These are phyloP conservation scores for Cosmia pyralina DNA, from an alignment of 2,888 invertebrate species.

Conservation along the genomic window DNA sequence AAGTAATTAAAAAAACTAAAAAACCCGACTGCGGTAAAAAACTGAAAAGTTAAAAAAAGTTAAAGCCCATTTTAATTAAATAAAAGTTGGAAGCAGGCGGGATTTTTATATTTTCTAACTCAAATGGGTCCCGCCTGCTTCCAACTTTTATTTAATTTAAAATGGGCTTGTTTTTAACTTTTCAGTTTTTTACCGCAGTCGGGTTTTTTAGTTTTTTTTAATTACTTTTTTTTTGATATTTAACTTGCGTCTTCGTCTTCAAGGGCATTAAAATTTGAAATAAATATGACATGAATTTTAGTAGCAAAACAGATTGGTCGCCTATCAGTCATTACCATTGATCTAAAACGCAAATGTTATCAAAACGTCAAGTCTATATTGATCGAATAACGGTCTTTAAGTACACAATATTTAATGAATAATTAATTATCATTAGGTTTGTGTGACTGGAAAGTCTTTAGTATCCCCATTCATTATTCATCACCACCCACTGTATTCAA, in stretches of 20 bases:
- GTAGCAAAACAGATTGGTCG: background rate
- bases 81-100: too few relatives aligned
- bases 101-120: too few relatives aligned
- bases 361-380: background rate
- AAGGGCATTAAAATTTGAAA: conserved; percentile 4
- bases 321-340: background rate
- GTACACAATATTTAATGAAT: background rate
- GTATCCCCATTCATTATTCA: background rate
- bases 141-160: too few relatives aligned
- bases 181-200: too few relatives aligned
- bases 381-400: background rate
- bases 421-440: background rate
- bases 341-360: background rate
- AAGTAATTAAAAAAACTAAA: too few relatives aligned
- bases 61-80: too few relatives aligned
- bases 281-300: background rate
- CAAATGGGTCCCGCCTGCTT: too few relatives aligned
- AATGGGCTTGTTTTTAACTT: too few relatives aligned
- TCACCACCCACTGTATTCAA: background rate
- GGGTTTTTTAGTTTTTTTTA: too few relatives aligned
- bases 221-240: too few relatives aligned
- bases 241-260: background rate
- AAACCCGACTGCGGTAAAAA: too few relatives aligned
- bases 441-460: background rate
- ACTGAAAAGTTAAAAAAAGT: too few relatives aligned